Base-by-base conservation (phyloP, 2,888 invertebrate genomes). In the Phyllotreta striolata region DNA sequence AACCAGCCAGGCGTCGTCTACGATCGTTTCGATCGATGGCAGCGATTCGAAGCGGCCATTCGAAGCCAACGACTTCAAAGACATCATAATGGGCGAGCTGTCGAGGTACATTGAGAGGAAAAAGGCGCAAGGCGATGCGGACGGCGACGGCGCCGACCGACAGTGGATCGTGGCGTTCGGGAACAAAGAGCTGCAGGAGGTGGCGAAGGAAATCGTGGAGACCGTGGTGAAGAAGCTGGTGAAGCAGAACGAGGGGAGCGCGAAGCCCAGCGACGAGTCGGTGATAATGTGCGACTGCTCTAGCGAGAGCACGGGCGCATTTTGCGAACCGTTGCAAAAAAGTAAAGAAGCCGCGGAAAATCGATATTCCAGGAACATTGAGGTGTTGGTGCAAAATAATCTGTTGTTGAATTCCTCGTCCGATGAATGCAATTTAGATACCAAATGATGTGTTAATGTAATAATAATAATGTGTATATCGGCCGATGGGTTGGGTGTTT, bases 231-330 rank as follows among this genome's bases (percentile, higher is more conserved):
- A 58, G 24, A 24, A 24, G 24, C 24, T 24, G 24, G 24, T 24
- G 24, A 24, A 4, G 24, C 1, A 24, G 2, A 24, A 24, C 24
- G 24, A 24, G 24, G 40, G 54, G 37, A 57, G 38, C 14, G 24
- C 34, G 39, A 54, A n/a, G 37, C 10, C 8, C n/a, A 39, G 55
- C 4, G 61, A 62, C 7, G 74, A 74, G 37, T 68, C 56, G 10
- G 74, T 75, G 43, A 35, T 75, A 9, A 68, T 73, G 68, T 67
- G 63, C 47, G 74, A 74, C 60, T 66, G 68, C 51, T 71, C 75
- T 0, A 54, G 43, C 3, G 73, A 73, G 34, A 63, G 38, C 43
- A 14, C 59, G 10, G 51, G 58, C 1, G n/a, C 38, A 13, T 38
- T 59, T 24, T 66, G 66, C 13, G 39, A 37, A n/a, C 54, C 60